Conservation (phyloP, 1,140 invertebrate genomes). For the Drosophila pseudoobscura region DNA sequence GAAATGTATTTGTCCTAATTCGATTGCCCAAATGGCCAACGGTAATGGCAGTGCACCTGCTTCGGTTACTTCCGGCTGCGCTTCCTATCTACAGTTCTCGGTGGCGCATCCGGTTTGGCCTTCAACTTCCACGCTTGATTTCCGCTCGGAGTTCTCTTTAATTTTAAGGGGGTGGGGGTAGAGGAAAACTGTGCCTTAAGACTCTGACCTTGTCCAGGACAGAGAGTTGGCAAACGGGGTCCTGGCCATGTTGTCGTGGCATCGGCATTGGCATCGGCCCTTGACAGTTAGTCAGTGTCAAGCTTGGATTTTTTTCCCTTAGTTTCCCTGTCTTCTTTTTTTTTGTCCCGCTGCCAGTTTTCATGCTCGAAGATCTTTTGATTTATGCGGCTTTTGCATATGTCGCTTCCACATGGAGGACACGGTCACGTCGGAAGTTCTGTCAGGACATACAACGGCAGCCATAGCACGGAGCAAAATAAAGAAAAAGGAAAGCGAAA, state of each 20-base stretch:
- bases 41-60: too few relatives aligned
- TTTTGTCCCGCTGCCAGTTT: conserved; percentile 35
- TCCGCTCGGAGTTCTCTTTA: conserved; percentile 2
- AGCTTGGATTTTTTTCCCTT: conserved; percentile 12
- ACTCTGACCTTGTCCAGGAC: conserved; percentile 37
- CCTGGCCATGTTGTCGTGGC: conserved; percentile 39
- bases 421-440: conserved; percentile 34
- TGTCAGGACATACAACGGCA: conserved; percentile 5
- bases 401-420: conserved; percentile 34
- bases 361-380: conserved; percentile 21
- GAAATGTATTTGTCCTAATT: too few relatives aligned
- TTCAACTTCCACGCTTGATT: too few relatives aligned
- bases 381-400: conserved; percentile 71
- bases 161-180: too few relatives aligned
- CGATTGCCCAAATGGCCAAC: too few relatives aligned
- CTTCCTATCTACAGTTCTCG: too few relatives aligned
- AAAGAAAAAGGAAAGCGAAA: background rate
- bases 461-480: too few relatives aligned
- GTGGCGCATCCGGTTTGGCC: too few relatives aligned
- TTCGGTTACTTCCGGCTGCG: too few relatives aligned
- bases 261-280: conserved; percentile 21
- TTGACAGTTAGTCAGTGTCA: conserved; percentile 73
- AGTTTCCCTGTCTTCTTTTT: background rate
- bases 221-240: conserved; percentile 21
- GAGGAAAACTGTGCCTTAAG: background rate